Percentiles rank a stretch among this genome's conserved stretches.
phyloP scores from a whole-genome alignment of 1,140 invertebrate species.

The Hycleus cichorii region DNA sequence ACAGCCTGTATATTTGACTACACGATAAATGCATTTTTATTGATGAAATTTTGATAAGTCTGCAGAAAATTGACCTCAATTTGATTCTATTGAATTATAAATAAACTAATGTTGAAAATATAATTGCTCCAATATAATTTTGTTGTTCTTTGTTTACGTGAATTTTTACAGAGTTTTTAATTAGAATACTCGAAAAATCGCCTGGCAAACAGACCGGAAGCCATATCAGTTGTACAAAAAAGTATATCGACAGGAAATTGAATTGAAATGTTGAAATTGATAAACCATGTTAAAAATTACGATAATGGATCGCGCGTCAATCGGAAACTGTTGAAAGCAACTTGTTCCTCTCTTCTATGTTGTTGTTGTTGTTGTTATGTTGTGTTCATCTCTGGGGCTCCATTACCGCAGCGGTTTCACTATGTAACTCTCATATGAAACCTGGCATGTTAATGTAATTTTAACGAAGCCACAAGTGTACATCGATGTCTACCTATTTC shows the following conservation, averaged over 20 bases:
- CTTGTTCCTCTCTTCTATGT: too few species aligned
- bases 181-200: too few species aligned
- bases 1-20: too few species aligned
- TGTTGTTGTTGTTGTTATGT: too few species aligned
- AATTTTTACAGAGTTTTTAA: too few species aligned
- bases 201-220: neutral
- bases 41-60: too few species aligned
- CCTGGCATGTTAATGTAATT: conserved; percentile 36
- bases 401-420: conserved; percentile 23
- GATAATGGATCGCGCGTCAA: conserved; percentile 26
- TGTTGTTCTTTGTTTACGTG: too few species aligned
- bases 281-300: conserved; percentile 34
- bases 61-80: too few species aligned
- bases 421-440: conserved; percentile 26
- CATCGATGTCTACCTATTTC: conserved; percentile 4
- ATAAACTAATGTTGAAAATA: too few species aligned
- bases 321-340: conserved; percentile 13
- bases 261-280: conserved; percentile 30
- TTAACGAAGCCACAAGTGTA: conserved; percentile 35
- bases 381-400: conserved; percentile 21
- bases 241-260: conserved; percentile 26
- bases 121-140: too few species aligned
- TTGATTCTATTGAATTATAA: too few species aligned
- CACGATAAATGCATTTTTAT: too few species aligned
- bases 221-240: neutral